Conservation (phyloP, 2,888 invertebrate species). For the Masnerella sp. region DNA sequence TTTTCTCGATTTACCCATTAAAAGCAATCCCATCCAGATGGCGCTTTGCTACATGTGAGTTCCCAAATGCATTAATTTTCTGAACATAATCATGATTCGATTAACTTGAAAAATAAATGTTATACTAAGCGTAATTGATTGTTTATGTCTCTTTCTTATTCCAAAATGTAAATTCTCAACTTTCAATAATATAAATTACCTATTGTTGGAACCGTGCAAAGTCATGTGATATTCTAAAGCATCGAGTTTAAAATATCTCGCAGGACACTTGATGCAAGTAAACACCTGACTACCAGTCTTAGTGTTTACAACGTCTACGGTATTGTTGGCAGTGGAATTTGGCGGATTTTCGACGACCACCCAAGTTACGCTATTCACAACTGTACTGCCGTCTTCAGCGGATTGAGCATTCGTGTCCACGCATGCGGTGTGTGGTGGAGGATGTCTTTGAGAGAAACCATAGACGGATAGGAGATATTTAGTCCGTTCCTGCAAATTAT, state of each 20-base stretch:
- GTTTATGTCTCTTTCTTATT: background rate
- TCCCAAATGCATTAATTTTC: too few species aligned
- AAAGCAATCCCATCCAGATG: too few species aligned
- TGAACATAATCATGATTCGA: too few species aligned
- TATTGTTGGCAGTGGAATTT: background rate
- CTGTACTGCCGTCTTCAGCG: slow-evolving; percentile 27
- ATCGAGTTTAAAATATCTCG: slow-evolving; percentile 85
- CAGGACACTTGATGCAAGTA: slow-evolving; percentile 83
- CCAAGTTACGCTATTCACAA: slow-evolving; percentile 67
- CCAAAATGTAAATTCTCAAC: too few species aligned
- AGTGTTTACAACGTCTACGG: slow-evolving; percentile 12
- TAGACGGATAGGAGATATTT: slow-evolving; percentile 84
- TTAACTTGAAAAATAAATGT: too few species aligned
- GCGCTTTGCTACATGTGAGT: too few species aligned
- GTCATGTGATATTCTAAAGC: slow-evolving; percentile 85
- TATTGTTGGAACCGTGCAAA: slow-evolving; percentile 81
- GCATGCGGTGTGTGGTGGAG: slow-evolving; percentile 81
- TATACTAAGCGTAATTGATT: too few species aligned
- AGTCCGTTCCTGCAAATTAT: slow-evolving; percentile 84
- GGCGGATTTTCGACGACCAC: slow-evolving; percentile 69
- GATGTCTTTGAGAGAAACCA: slow-evolving; percentile 82
- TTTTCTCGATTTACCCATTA: too few species aligned
- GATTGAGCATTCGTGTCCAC: slow-evolving; percentile 66
- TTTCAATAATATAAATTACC: slow-evolving; percentile 26
- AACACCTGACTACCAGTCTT: slow-evolving; percentile 68